These are phyloP conservation scores for Orthosia cruda DNA, from an alignment of 2,888 invertebrate species.

Conservation along the genomic window DNA sequence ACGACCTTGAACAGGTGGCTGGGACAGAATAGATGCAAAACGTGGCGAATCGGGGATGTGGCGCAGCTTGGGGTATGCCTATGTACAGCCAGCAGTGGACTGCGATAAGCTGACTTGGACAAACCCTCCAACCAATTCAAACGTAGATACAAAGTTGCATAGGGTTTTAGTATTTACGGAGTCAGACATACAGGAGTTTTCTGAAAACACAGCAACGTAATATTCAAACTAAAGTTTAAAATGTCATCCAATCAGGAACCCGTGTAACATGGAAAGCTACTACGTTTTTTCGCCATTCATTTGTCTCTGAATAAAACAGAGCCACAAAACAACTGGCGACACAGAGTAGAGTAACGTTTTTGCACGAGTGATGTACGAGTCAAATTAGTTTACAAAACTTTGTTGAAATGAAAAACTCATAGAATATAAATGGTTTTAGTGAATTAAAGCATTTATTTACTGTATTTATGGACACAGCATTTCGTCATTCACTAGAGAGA, in stretches of 20 bases:
- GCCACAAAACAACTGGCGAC: constrained; percentile 38
- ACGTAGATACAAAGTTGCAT: neutral
- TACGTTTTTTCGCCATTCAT: constrained; percentile 55
- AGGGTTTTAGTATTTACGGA: neutral
- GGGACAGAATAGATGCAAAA: no score
- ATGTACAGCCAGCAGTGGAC: no score
- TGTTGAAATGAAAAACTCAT: constrained; percentile 36
- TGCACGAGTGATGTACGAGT: constrained; percentile 37
- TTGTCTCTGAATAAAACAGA: constrained; percentile 43
- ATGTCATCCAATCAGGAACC: constrained; percentile 52
- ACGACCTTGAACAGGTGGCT: no score
- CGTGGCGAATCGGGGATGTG: no score
- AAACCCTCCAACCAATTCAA: neutral
- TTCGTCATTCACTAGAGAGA: neutral
- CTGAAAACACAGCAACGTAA: neutral
- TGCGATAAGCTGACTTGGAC: neutral
- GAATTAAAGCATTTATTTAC: neutral
- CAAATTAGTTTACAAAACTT: constrained; percentile 45
- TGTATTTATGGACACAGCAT: neutral
- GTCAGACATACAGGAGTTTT: neutral
- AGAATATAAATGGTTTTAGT: constrained; percentile 19
- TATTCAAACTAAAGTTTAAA: constrained; percentile 31
- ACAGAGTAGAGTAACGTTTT: constrained; percentile 42
- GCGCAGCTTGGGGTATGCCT: no score
- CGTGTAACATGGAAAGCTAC: constrained; percentile 50